phyloP scores from a whole-genome alignment of 2,888 invertebrate genomes.

The Tetrapedia diversipes region DNA sequence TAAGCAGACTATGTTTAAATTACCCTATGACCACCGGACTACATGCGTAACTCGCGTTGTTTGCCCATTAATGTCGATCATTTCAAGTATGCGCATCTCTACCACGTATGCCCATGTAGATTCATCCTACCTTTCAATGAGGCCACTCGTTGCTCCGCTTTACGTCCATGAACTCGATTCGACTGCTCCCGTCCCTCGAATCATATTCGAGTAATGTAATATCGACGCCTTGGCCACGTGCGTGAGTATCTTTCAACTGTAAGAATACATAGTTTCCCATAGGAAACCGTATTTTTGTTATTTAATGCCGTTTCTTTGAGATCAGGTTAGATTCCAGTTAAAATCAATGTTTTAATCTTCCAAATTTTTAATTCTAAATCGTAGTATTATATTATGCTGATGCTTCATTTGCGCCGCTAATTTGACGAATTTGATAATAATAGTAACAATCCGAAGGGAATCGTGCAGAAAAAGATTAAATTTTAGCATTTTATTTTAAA shows the following conservation, averaged over 20 bases:
- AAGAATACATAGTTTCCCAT: neutral
- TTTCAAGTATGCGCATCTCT: constrained; percentile 55
- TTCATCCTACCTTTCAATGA: constrained; percentile 57
- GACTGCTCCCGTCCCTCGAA: constrained; percentile 7
- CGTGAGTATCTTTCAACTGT: neutral
- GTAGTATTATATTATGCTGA: too few relatives aligned
- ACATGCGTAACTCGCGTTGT: constrained; percentile 55
- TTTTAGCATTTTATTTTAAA: too few relatives aligned
- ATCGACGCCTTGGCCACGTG: neutral
- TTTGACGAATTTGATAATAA: too few relatives aligned
- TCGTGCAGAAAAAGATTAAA: too few relatives aligned
- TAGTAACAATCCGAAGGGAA: too few relatives aligned
- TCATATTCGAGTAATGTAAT: neutral
- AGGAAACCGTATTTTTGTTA: neutral
- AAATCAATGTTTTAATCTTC: too few relatives aligned
- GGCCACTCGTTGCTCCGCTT: constrained; percentile 47
- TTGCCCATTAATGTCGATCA: constrained; percentile 64
- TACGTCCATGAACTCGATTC: constrained; percentile 58
- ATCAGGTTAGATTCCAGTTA: too few relatives aligned
- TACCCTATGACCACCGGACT: constrained; percentile 47
- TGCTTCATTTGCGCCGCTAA: too few relatives aligned
- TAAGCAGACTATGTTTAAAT: constrained; percentile 43
- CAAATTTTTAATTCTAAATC: too few relatives aligned
- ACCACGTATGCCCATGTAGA: constrained; percentile 43
- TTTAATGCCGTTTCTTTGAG: too few relatives aligned